Evolutionary conservation across 2,888 invertebrate genomes (phyloP), one percentile per base, ranked within the genome.

Genomic region (Andricus quercusramuli): DNA sequence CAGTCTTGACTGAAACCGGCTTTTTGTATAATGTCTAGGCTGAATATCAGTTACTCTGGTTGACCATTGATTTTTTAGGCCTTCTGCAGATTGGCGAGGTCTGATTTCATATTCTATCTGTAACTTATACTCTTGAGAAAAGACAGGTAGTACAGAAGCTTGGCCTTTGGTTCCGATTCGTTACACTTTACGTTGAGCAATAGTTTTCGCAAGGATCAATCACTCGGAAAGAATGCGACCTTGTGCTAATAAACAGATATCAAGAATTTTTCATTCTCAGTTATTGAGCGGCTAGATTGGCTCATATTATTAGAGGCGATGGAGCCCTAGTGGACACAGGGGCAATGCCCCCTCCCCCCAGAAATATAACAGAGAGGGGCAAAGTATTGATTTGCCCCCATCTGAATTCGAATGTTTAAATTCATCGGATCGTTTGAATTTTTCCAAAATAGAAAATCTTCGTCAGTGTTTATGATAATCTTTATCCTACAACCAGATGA

Each of bases 161-260:
- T 66, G 37, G 44, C 70, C 65, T 78, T 79, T 80, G 64, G 80
- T 84, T 81, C 87, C 85, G 74, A 85, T 85, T 79, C 82, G 80
- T 80, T 82, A 77, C 80, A 74, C 77, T 82, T 79, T 66, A 64
- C 37, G 80, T 89, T 84, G 79, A 80, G 83, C 85, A 86, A 88
- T 80, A 80, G 80, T 84, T 86, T 86, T 85, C 83, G 85, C 85
- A 86, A 85, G 85, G 80, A 84, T 83, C 47, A n/a, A 56, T 74
- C 79, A 85, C 82, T 86, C 83, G 79, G 70, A 62, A 81, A 80
- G 82, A 88, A 82, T 82, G 44, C 79, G 85, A 89, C 90, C 90
- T 90, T 90, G 90, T 85, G 81, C 88, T 86, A 87, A 86, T 87
- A 88, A 88, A 80, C 79, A 80, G 83, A 82, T 84, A 74, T 51